phyloP scores from a whole-genome alignment of 2,888 invertebrate genomes.

The Orgyia antiqua region DNA sequence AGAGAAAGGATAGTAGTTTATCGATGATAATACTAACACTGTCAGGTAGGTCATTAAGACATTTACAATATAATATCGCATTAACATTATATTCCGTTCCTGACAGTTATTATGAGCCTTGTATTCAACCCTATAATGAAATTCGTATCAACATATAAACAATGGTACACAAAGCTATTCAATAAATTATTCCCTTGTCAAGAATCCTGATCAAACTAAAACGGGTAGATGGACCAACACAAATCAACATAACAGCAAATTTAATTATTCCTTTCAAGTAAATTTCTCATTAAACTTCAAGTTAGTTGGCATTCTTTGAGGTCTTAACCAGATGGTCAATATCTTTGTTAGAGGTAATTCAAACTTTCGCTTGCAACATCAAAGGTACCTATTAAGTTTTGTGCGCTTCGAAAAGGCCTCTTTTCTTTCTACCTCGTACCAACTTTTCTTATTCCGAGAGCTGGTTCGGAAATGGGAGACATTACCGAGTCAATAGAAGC shows the following conservation, averaged over 20 bases:
- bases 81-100: too few species aligned
- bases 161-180: slow-evolving; percentile 15
- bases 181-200: slow-evolving; percentile 36
- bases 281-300: slow-evolving; percentile 67
- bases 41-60: too few species aligned
- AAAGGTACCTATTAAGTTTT: slow-evolving; percentile 65
- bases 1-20: too few species aligned
- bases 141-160: slow-evolving; percentile 15
- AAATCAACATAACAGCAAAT: slow-evolving; percentile 47
- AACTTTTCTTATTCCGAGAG: slow-evolving; percentile 71
- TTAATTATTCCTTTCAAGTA: slow-evolving; percentile 58
- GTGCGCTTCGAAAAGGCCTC: slow-evolving; percentile 56
- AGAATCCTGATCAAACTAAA: slow-evolving; percentile 33
- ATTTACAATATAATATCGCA: too few species aligned
- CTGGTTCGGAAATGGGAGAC: slow-evolving; percentile 70
- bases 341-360: slow-evolving; percentile 63
- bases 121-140: too few species aligned
- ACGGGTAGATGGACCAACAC: slow-evolving; percentile 11
- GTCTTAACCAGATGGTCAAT: slow-evolving; percentile 58
- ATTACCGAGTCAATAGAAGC: slow-evolving; percentile 71
- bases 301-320: slow-evolving; percentile 52
- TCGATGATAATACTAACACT: too few species aligned
- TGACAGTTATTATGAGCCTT: too few species aligned
- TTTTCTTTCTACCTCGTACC: slow-evolving; percentile 59
- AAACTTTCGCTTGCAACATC: slow-evolving; percentile 65